phyloP scores from a whole-genome alignment of 2,113 vertebrate species.

The Drymodes brunneopygia region DNA sequence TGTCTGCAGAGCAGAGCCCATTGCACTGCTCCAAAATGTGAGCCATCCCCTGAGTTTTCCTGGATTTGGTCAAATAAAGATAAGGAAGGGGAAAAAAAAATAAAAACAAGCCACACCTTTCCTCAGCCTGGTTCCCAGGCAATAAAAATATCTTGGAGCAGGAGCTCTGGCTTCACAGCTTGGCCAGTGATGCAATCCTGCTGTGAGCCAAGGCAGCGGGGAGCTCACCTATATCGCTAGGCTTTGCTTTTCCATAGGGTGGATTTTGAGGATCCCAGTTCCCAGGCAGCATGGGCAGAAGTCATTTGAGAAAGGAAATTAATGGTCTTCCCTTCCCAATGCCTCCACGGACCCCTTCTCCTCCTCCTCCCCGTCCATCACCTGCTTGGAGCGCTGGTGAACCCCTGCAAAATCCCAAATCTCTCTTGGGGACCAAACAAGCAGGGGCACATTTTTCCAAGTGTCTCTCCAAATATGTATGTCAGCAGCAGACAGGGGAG shows the following conservation, averaged over 20 bases:
- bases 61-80: not conserved
- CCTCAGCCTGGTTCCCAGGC: not conserved
- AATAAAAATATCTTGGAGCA: not conserved
- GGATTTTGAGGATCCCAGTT: not conserved
- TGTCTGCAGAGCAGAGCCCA: not conserved
- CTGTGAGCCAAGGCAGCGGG: not conserved
- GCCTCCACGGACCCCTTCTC: not conserved
- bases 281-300: not conserved
- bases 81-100: no score
- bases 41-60: not conserved
- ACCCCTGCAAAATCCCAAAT: not conserved
- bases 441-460: not conserved
- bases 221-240: not conserved
- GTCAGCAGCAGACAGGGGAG: not conserved
- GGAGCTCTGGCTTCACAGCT: not conserved
- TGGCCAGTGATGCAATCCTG: accelerated
- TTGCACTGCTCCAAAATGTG: accelerated
- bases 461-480: not conserved
- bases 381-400: not conserved
- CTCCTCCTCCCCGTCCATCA: accelerated
- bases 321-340: not conserved
- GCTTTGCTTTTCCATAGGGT: not conserved
- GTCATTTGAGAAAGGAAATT: not conserved
- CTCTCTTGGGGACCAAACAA: not conserved
- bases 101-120: not conserved